These are phyloP conservation scores for Dasypolia templi DNA, from an alignment of 2,888 invertebrate species.

Conservation along the genomic window DNA sequence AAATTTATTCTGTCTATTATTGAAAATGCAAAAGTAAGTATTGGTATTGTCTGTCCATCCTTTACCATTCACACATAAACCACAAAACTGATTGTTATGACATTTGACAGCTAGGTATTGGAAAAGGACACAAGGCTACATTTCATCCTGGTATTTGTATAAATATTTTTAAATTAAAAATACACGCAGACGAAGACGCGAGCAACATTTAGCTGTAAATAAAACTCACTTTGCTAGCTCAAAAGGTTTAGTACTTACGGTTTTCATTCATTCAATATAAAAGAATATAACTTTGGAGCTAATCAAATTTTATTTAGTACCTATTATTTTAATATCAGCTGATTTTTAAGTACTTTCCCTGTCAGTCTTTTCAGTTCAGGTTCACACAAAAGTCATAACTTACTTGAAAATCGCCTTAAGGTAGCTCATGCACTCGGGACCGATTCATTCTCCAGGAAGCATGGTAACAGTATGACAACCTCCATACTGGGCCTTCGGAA, in stretches of 20 bases:
- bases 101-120: too few relatives aligned
- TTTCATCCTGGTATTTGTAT: too few relatives aligned
- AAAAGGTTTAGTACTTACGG: too few relatives aligned
- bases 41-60: too few relatives aligned
- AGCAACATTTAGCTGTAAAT: background rate
- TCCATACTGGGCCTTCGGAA: slow-evolving; percentile 96
- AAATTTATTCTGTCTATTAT: too few relatives aligned
- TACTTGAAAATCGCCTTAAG: slow-evolving; percentile 96
- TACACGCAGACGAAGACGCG: too few relatives aligned
- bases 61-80: too few relatives aligned
- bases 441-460: slow-evolving; percentile 99
- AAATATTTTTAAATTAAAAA: too few relatives aligned
- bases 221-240: background rate
- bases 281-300: background rate
- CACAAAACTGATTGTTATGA: background rate
- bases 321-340: slow-evolving; percentile 21
- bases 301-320: background rate
- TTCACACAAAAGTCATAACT: slow-evolving; percentile 66
- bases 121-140: too few relatives aligned
- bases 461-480: slow-evolving; percentile 98
- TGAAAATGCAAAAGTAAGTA: too few relatives aligned
- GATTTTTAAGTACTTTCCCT: background rate
- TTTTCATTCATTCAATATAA: too few relatives aligned
- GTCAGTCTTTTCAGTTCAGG: background rate
- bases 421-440: slow-evolving; percentile 98